Conservation (phyloP, 2,888 invertebrate species). For the Phyto melanocephala region DNA sequence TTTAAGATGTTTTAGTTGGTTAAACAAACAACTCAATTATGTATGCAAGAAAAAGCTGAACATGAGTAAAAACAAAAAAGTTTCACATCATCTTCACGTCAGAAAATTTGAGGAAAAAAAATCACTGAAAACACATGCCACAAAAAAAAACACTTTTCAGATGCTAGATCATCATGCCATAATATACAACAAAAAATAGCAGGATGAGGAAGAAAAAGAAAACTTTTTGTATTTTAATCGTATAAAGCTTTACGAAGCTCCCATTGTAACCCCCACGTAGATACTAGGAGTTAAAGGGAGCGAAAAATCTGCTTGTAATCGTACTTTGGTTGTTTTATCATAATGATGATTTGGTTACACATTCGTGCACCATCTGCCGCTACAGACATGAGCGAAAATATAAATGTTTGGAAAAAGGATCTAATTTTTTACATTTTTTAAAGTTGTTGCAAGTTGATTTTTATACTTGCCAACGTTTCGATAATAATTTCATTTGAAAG, state of each 20-base stretch:
- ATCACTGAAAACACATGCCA: constrained; percentile 6
- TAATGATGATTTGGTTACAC: neutral
- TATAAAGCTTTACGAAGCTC: neutral
- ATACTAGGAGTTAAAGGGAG: neutral
- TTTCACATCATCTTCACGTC: constrained; percentile 24
- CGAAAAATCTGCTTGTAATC: constrained; percentile 15
- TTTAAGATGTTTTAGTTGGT: constrained; percentile 31
- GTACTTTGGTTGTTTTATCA: neutral
- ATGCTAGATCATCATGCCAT: constrained; percentile 27
- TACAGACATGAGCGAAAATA: neutral
- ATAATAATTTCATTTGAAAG: constrained; percentile 12
- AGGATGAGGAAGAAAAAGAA: neutral
- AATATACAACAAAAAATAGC: neutral
- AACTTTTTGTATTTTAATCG: neutral
- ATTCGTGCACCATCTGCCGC: constrained; percentile 15
- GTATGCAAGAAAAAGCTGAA: constrained; percentile 45
- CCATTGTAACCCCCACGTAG: neutral
- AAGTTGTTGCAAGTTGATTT: constrained; percentile 37
- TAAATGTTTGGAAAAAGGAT: neutral
- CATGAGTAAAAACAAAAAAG: constrained; percentile 16
- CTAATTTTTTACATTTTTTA: constrained; percentile 31
- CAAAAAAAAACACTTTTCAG: neutral
- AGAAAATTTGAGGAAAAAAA: neutral
- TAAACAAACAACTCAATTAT: constrained; percentile 52
- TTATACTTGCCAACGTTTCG: constrained; percentile 17